Evolutionary conservation across 64 coral and sea anemone species (phyloP), one percentile per base, ranked within the genome.

Genomic region (Platygyra sinensis): DNA sequence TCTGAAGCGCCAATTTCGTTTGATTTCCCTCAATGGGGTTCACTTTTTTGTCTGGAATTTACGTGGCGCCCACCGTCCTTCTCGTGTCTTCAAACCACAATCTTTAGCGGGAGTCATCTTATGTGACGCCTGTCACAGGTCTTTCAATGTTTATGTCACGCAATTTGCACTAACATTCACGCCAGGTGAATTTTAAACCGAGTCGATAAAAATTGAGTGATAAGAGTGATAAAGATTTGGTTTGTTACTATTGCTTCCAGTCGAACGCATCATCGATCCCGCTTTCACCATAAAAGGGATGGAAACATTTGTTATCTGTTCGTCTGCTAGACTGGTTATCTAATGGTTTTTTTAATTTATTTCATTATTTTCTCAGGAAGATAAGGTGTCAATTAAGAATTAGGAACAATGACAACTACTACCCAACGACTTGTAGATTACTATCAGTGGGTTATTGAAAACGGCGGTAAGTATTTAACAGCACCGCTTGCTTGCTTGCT

Each of bases 351-450:
- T 14, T 74, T 19, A n/a, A n/a, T 42, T 8, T 39, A 1, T 3
- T 36, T 36, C 33, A 36, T 36, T 15, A 85, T 67, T 7, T 72
- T 69, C 65, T 16, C 31, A 46, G 61, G 61, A 15, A 67, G 30
- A n/a, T 83, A 64, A 83, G 16, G 59, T 5, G 36, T 46, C 42
- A 46, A 46, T 46, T 5, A 13, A n/a, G 20, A n/a, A 24, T 27
- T 69, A 69, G 19, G 4, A 51, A 72, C 27, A 0, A 85, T 85
- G 81, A 87, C 86, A 52, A 75, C 89, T 3, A 55, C 90, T 31
- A 79, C 82, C 9, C 90, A 92, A 73, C 73, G 90, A 25, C 29
- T 92, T 14, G 82, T 67, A 25, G 83, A 87, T 79, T 86, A 87
- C 28, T 92, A 92, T 60, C 64, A 92, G 29, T 79, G 84, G 63